A percentile compares a stretch with the other conserved stretches of the same genome.
phyloP scores from a whole-genome alignment of 2,113 vertebrate species.

The Amphiprion percula region DNA sequence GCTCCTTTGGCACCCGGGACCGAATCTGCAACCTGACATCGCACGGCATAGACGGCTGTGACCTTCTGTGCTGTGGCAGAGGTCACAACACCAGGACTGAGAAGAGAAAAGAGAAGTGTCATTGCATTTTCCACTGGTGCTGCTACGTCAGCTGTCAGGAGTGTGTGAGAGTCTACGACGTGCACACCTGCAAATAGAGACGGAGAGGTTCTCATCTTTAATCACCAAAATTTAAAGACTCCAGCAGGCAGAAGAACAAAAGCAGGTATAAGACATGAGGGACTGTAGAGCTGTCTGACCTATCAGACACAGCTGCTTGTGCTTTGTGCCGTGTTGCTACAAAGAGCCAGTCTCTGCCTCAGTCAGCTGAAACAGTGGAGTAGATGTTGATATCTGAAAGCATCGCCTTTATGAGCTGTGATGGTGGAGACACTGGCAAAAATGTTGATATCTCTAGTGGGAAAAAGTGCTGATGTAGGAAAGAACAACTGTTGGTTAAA shows the following conservation, averaged over 20 bases:
- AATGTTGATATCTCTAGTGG: conserved; percentile 26
- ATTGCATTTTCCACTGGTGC: conserved; percentile 99
- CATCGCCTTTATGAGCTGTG: conserved; percentile 21
- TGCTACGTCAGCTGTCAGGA: conserved; percentile 99
- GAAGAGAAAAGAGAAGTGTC: conserved; percentile 97
- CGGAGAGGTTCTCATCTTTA: background rate
- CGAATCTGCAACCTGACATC: conserved; percentile 96
- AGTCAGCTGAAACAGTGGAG: conserved; percentile 47
- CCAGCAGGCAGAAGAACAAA: conserved; percentile 39
- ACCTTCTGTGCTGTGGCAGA: conserved; percentile 95
- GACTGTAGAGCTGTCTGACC: conserved; percentile 37
- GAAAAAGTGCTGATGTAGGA: conserved; percentile 46
- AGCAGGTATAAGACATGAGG: conserved; percentile 44
- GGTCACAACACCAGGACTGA: conserved; percentile 99
- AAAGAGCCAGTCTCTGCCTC: conserved; percentile 54
- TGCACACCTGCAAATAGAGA: conserved; percentile 97
- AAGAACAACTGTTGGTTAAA: conserved; percentile 52
- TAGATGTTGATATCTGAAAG: conserved; percentile 26
- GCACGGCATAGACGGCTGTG: conserved; percentile 97
- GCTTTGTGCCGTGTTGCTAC: conserved; percentile 42
- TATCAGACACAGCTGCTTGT: conserved; percentile 38
- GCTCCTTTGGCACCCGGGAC: conserved; percentile 97
- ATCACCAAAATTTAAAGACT: conserved; percentile 51
- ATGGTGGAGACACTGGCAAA: conserved; percentile 19
- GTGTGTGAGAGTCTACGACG: conserved; percentile 93